Evolutionary conservation across 2,888 invertebrate genomes (phyloP).

Genomic region (Nematopogon swammerdamellus): DNA sequence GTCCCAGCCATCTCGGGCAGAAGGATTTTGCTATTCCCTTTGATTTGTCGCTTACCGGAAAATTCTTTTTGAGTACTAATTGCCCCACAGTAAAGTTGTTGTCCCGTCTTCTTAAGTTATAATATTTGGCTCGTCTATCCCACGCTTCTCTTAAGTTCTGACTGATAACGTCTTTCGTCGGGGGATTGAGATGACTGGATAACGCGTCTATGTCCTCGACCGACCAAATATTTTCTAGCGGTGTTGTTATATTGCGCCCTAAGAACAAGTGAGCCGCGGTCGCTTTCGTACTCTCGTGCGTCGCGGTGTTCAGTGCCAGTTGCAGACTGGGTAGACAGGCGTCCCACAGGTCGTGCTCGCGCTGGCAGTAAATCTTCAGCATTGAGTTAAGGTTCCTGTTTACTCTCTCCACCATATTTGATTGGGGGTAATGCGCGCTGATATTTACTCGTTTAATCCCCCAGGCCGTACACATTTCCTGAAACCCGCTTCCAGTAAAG

Average conservation of each 20-base stretch:
- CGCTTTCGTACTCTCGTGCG: neutral
- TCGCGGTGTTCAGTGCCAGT: neutral
- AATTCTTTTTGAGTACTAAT: neutral
- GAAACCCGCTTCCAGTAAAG: neutral
- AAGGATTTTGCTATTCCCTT: neutral
- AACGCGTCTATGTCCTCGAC: neutral
- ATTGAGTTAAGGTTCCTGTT: too few species aligned
- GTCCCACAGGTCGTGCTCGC: neutral
- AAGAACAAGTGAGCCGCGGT: neutral
- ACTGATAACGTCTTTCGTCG: neutral
- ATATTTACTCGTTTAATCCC: neutral
- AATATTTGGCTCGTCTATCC: neutral
- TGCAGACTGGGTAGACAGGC: neutral
- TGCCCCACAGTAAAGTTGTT: neutral
- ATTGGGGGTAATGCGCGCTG: neutral
- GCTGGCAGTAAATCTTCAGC: neutral
- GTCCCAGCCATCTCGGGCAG: neutral
- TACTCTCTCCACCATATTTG: neutral
- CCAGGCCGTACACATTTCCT: neutral
- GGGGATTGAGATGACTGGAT: neutral
- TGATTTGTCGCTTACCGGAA: neutral
- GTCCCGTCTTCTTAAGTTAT: neutral
- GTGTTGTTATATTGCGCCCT: neutral
- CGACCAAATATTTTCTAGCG: neutral
- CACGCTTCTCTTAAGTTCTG: neutral